Percentiles rank a stretch among this genome's conserved stretches.
Evolutionary conservation across 2,113 vertebrate species (phyloP).

Genomic region (Tetraodon nigroviridis): DNA sequence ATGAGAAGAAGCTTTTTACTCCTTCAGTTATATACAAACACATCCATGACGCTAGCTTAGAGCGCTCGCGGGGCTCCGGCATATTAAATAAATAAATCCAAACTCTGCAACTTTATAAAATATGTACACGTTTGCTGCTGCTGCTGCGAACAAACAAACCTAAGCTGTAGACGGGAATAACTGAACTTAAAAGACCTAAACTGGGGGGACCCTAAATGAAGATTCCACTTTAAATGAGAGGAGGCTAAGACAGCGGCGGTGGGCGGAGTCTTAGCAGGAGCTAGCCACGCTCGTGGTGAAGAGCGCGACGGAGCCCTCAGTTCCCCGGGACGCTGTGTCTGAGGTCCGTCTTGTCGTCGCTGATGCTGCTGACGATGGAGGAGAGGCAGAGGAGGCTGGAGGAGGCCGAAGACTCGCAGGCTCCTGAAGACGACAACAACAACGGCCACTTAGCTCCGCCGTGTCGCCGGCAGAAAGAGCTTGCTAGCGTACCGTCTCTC

Average conservation of each 20-base stretch:
- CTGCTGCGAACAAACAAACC: constrained; percentile 27
- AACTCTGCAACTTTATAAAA: constrained; percentile 58
- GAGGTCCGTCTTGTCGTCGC: constrained; percentile 78
- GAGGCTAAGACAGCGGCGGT: no score
- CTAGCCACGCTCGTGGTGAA: no score
- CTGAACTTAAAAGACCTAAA: constrained; percentile 47
- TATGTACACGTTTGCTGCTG: constrained; percentile 60
- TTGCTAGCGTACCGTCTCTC: constrained; percentile 80
- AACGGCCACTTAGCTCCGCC: not conserved
- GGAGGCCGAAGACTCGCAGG: constrained; percentile 80
- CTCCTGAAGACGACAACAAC: constrained; percentile 55
- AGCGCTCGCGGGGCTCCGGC: constrained; percentile 22
- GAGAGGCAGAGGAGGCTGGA: constrained; percentile 92
- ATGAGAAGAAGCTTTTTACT: constrained; percentile 46
- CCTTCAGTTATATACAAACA: constrained; percentile 50
- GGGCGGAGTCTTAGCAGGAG: no score
- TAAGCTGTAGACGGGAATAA: constrained; percentile 39
- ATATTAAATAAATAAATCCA: constrained; percentile 72
- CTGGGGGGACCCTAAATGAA: no score
- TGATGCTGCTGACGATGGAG: constrained; percentile 97
- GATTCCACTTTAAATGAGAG: no score
- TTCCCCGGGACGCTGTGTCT: constrained; percentile 53
- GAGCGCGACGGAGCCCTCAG: constrained; percentile 18
- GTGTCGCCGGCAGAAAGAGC: not conserved
- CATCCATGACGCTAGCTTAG: constrained; percentile 40